Evolutionary conservation across 1,140 invertebrate genomes (phyloP), one percentile per base, ranked within the genome.

Genomic region (Helicoverpa zea): DNA sequence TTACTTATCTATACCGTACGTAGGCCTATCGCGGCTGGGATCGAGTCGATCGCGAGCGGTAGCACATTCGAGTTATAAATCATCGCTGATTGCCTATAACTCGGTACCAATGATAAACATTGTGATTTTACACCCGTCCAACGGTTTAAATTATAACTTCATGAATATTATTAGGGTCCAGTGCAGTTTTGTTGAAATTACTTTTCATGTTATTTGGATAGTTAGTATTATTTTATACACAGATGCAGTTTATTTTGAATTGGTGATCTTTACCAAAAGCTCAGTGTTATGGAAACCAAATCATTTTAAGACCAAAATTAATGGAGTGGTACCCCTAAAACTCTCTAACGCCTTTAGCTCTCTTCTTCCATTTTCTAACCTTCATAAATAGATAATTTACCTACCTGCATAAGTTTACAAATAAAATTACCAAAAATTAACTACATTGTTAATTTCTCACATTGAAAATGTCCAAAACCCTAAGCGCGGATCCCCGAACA

Each of bases 1-100:
- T 72, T 43, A 63, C 68, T 80, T 80, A 80, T 80, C 56, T 80
- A 80, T 63, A 80, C 49, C 23, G 7, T 52, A 70, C 77, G 59
- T 85, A 83, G 80, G 75, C 74, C 84, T 87, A 83, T 83, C 85
- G 78, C 74, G 72, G 70, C 47, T 82, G 76, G 75, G 81, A 87
- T 88, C 87, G 82, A 83, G 74, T 72, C 79, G 83, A 88, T 86
- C 80, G 82, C 79, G 81, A 84, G 82, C 88, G 85, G 89, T 88
- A 87, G 86, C 85, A 85, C 84, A 90, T 86, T 85, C 82, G 58
- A 76, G 76, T 85, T 85, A 90, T 91, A 91, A 90, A 90, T 91
- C 87, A 90, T 85, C 78, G 64, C 80, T 87, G 85, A 86, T 89
- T 86, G 85, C 82, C 84, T 86, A 86, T 88, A 87, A 89, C 82